Conservation (phyloP, 2,888 invertebrate species). For the Yponomeuta evonymella region DNA sequence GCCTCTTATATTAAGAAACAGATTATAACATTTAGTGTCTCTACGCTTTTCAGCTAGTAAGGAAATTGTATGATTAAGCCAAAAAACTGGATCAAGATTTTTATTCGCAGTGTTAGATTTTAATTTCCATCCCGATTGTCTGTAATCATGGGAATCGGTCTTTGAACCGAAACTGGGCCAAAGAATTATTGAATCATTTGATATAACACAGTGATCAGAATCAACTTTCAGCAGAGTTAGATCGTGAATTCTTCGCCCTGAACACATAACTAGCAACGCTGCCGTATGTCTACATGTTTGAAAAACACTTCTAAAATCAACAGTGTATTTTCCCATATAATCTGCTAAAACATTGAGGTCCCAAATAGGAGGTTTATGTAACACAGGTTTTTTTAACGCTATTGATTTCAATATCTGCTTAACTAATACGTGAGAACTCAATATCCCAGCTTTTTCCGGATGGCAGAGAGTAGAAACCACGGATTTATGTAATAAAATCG, state of each 20-base stretch:
- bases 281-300: conserved; percentile 15
- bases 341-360: conserved; percentile 19
- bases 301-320: conserved; percentile 15
- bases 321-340: conserved; percentile 3
- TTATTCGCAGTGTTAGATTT: too few relatives aligned
- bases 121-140: conserved; percentile 26
- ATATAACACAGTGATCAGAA: conserved; percentile 10
- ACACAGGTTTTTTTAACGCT: conserved; percentile 8
- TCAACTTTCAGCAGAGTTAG: conserved; percentile 18
- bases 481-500: too few relatives aligned
- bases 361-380: conserved; percentile 25
- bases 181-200: conserved; percentile 19
- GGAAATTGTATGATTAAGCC: too few relatives aligned
- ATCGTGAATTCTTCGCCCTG: conserved; percentile 24
- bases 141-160: conserved; percentile 22
- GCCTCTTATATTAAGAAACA: conserved; percentile 19
- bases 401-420: conserved; percentile 26
- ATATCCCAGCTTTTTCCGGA: too few relatives aligned
- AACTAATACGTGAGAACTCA: conserved; percentile 16
- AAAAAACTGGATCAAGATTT: too few relatives aligned
- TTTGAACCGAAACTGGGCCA: conserved; percentile 24
- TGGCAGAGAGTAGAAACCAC: too few relatives aligned
- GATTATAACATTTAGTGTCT: too few relatives aligned
- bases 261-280: conserved; percentile 19
- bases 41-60: too few relatives aligned